Evolutionary conservation across 2,888 invertebrate species (phyloP).

Genomic region (Gastracanthus pulcherrimus): DNA sequence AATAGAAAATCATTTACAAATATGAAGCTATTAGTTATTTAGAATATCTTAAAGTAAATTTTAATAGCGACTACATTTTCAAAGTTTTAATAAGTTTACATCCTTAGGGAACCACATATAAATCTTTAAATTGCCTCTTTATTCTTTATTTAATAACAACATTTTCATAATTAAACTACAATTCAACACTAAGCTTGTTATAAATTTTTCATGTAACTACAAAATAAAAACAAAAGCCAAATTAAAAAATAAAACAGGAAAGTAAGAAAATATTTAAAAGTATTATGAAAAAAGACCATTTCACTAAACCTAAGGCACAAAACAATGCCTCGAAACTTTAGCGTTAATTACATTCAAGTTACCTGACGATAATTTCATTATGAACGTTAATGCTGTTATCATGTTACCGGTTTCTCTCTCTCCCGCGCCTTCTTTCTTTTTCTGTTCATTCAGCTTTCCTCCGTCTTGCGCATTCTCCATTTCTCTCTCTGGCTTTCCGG

Average conservation of each 20-base stretch:
- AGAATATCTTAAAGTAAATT: neutral
- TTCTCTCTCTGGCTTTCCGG: slow-evolving; percentile 15
- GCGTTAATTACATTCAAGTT: slow-evolving; percentile 61
- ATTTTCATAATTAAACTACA: too few species aligned
- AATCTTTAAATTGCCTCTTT: neutral
- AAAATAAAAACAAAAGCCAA: too few species aligned
- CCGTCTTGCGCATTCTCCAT: slow-evolving; percentile 25
- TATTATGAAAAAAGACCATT: neutral
- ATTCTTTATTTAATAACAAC: neutral
- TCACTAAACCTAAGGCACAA: neutral
- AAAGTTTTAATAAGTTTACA: neutral
- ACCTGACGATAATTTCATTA: slow-evolving; percentile 68
- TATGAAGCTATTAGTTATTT: neutral
- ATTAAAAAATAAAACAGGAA: neutral
- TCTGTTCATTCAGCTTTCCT: neutral
- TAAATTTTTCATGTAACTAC: too few species aligned
- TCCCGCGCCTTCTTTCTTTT: neutral
- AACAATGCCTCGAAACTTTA: slow-evolving; percentile 58
- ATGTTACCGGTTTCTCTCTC: slow-evolving; percentile 61
- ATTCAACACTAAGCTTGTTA: too few species aligned
- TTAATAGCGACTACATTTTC: neutral
- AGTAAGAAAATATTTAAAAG: neutral
- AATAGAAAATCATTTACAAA: neutral
- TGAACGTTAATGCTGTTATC: slow-evolving; percentile 68
- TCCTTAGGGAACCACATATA: neutral